Conservation (phyloP, 2,888 invertebrate species). For the Himalopsyche japonica region DNA sequence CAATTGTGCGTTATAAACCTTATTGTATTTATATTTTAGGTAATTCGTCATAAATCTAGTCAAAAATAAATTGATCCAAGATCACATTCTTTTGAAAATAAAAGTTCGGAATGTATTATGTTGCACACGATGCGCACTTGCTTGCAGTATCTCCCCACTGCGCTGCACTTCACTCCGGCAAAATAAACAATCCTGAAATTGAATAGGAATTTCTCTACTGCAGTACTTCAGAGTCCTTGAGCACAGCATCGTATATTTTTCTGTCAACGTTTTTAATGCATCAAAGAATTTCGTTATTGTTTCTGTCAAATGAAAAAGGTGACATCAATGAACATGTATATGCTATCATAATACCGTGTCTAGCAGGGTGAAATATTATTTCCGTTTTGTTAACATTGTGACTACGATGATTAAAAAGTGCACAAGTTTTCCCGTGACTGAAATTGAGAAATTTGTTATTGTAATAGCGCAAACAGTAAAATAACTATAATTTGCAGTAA, state of each 20-base stretch:
- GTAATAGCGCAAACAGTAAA: too few species aligned
- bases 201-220: constrained; percentile 10
- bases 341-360: too few species aligned
- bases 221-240: neutral
- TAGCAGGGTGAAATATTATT: too few species aligned
- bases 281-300: neutral
- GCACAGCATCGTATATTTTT: neutral
- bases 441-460: too few species aligned
- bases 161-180: constrained; percentile 9
- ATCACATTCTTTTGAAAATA: neutral
- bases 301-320: neutral
- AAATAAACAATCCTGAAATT: constrained; percentile 29
- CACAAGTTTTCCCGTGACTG: too few species aligned
- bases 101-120: neutral
- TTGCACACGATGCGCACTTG: constrained; percentile 14
- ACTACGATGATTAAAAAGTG: too few species aligned
- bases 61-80: neutral
- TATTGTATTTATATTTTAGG: too few species aligned
- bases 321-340: neutral
- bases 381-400: too few species aligned
- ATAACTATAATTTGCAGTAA: too few species aligned
- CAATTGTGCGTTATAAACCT: too few species aligned
- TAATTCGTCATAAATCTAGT: too few species aligned
- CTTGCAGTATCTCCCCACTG: neutral
- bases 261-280: neutral